Evolutionary conservation across 1,140 invertebrate genomes (phyloP), one percentile per base, ranked within the genome.

Genomic region (Pinna nobilis): DNA sequence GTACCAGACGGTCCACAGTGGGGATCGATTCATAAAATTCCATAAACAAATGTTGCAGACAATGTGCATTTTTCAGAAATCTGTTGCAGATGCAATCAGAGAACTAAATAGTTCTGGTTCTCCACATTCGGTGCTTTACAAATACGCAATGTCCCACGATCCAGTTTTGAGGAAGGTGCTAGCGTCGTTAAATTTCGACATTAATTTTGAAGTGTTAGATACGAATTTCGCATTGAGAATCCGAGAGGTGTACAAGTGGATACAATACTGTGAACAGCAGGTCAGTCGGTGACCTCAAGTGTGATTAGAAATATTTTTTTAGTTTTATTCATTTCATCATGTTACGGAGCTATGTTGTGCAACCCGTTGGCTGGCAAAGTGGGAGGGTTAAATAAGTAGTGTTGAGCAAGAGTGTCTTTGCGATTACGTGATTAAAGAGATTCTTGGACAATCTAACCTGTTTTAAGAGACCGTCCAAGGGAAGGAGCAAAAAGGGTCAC

Each of bases 31-130:
- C 67, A 35, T 82, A 2, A 60, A 70, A 32, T 90, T 89, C 77
- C 89, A 90, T 76, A 53, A 77, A 47, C 70, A 80, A 23, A 86
- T 88, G 84, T 77, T 90, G 30, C 72, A 77, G 23, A 84, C 87
- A 25, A 83, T 86, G 59, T 90, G 89, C 71, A 59, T 90, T 3
- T 90, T 90, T 78, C 80, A 88, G 51, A 74, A 78, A 47, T 63
- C 77, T 7, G 82, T 88, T 2, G 80, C 86, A 2, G 81, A 84
- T n/a, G 65, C 81, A 13, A 53, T 90, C 30, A n/a, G 41, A 28
- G 53, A 50, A 47, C 71, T 85, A 1, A 57, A 70, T 18, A 50
- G 65, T 3, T 65, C 65, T 11, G 15, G 32, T 37, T 32, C 70
- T 9, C 81, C 84, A 11, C 66, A 84, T 39, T 37, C 63, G 35